phyloP scores from a whole-genome alignment of 2,113 vertebrate species.

The human region GRCh38 chr6:123643001-123643500 shows the following conservation, averaged over 20 bases:
- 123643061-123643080: not conserved
- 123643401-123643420: not conserved
- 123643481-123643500: slow-evolving; percentile 13
- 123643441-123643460: slow-evolving; percentile 14
- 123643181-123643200: not conserved
- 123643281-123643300: not conserved
- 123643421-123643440: not conserved
- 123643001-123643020: not conserved
- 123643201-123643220: not conserved
- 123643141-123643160: not conserved
- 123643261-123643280: not conserved
- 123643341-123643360: not conserved
- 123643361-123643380: not conserved
- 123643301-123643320: not conserved
- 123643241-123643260: not conserved
- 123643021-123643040: not conserved
- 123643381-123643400: not conserved
- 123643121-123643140: not conserved
- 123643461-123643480: slow-evolving; percentile 7
- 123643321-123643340: not conserved
- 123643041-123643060: not conserved
- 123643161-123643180: not conserved
- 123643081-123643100: rapidly evolving
- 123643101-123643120: not conserved
- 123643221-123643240: not conserved